Evolutionary conservation across 2,113 vertebrate species (phyloP).

Genomic region (Melanerpes formicivorus): DNA sequence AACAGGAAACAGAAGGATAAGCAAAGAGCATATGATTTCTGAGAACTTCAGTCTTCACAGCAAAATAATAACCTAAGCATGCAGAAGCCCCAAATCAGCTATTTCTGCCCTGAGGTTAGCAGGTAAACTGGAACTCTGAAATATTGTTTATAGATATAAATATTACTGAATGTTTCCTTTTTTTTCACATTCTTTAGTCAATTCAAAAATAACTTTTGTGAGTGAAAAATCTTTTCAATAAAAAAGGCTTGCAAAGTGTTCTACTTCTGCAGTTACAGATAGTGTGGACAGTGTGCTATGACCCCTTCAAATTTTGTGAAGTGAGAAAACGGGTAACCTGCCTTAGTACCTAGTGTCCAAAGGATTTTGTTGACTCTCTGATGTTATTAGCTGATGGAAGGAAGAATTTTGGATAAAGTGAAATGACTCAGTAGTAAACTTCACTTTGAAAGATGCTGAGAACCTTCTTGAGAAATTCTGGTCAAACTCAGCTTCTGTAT

Average conservation of each 20-base stretch:
- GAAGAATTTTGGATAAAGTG: no score
- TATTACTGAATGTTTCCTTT: neutral
- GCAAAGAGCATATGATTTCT: neutral
- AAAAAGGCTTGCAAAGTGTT: neutral
- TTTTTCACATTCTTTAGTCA: neutral
- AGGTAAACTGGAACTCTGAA: slow-evolving; percentile 9
- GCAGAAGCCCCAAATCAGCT: neutral
- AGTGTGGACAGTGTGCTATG: fast-evolving
- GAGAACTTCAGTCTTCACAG: neutral
- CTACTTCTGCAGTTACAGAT: neutral
- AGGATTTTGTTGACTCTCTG: neutral
- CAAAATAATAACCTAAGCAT: slow-evolving; percentile 31
- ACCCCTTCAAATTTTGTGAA: neutral
- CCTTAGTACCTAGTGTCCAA: neutral
- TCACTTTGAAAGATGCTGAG: no score
- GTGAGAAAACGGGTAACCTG: neutral
- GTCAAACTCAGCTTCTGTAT: no score
- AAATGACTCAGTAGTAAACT: no score
- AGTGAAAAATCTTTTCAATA: neutral
- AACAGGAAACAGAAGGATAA: slow-evolving; percentile 23
- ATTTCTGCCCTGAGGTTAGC: neutral
- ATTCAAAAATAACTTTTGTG: neutral
- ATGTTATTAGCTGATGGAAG: no score
- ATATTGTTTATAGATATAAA: slow-evolving; percentile 22
- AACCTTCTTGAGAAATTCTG: no score